Evolutionary conservation across 2,888 invertebrate genomes (phyloP), one percentile per base, ranked within the genome.

Genomic region (Mayetiola destructor): DNA sequence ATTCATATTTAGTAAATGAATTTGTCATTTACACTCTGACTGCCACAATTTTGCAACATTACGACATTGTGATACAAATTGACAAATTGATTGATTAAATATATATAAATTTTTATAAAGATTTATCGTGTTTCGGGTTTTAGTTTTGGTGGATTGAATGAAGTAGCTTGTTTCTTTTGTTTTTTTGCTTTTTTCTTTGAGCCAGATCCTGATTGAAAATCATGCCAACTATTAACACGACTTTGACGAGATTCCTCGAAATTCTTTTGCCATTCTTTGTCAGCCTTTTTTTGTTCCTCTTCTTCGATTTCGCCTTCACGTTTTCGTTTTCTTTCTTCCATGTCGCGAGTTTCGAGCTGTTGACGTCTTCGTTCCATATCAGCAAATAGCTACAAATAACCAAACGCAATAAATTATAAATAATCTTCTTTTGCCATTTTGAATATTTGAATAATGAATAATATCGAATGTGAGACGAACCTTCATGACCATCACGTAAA

Each of bases 401-500:
- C 10, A 42, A 6, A 42, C 2, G 42, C 27, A 20, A 40, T 18
- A 40, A 29, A n/a, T n/a, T n/a, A n/a, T n/a, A n/a, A n/a, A n/a
- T n/a, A n/a, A n/a, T n/a, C n/a, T n/a, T 10, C 32, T 32, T 32
- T 32, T 32, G n/a, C n/a, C n/a, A n/a, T n/a, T n/a, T n/a, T n/a
- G n/a, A n/a, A n/a, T n/a, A n/a, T n/a, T n/a, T n/a, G n/a, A n/a
- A n/a, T n/a, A n/a, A n/a, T n/a, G n/a, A 32, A 32, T 9, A 9
- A 32, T 32, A 32, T 32, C 10, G 32, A 32, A 32, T 10, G 32
- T 32, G 6, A 32, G 32, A 82, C 35, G 27, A 60, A 94, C 79
- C 76, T 99, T 96, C 90, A 95, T 96, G 12, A 95, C 96, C 83
- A 96, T 88, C n/a, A 96, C 94, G 76, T 95, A 95, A 56, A 96